Evolutionary conservation across 2,888 invertebrate species (phyloP).

Genomic region (Biston stratarius): DNA sequence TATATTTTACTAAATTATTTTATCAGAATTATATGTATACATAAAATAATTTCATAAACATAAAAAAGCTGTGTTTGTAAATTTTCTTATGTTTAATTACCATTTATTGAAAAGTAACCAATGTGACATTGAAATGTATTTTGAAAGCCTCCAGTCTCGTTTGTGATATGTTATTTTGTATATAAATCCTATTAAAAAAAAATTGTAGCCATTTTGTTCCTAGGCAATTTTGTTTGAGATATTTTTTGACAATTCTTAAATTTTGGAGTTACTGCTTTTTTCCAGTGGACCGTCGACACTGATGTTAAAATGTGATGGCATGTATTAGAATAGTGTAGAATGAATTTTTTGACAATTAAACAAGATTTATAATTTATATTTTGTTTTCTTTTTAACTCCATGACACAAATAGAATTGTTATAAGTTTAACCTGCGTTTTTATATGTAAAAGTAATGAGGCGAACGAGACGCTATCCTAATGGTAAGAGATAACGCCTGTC

Average conservation of each 20-base stretch:
- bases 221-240: conserved; percentile 53
- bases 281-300: conserved; percentile 49
- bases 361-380: conserved; percentile 56
- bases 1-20: too few relatives aligned
- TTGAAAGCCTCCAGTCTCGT: conserved; percentile 40
- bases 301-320: conserved; percentile 53
- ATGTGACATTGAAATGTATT: conserved; percentile 6
- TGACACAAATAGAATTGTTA: too few relatives aligned
- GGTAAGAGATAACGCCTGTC: too few relatives aligned
- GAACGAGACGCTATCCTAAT: too few relatives aligned
- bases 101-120: background rate
- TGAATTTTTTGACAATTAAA: conserved; percentile 68
- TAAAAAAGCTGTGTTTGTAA: background rate
- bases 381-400: conserved; percentile 46
- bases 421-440: too few relatives aligned
- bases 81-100: too few relatives aligned
- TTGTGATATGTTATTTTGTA: conserved; percentile 63
- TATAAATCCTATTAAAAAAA: conserved; percentile 48
- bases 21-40: too few relatives aligned
- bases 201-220: conserved; percentile 57
- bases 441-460: too few relatives aligned
- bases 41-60: background rate
- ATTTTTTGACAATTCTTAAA: conserved; percentile 45
- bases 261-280: conserved; percentile 40
- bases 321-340: conserved; percentile 60